Evolutionary conservation across 2,113 vertebrate species (phyloP).

Genomic region (Nycticorax nycticorax): DNA sequence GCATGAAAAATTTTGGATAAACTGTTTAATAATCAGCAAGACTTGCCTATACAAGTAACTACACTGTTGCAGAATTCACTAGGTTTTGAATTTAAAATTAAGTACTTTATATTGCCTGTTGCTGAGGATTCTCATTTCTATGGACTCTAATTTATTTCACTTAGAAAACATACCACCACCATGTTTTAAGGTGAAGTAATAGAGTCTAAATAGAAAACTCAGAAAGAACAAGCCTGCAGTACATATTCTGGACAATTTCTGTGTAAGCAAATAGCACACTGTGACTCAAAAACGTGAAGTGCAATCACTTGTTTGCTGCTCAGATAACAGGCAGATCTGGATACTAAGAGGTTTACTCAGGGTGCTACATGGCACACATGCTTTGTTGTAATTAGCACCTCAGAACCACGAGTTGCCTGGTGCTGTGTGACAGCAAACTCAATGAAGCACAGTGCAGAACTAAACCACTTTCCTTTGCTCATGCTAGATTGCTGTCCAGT

Average conservation of each 20-base stretch:
- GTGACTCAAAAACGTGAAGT: not conserved
- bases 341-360: rapidly evolving
- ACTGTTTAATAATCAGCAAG: not conserved
- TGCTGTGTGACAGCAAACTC: not conserved
- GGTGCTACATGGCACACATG: not conserved
- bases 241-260: not conserved
- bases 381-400: not conserved
- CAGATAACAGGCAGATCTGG: not conserved
- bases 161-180: not conserved
- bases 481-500: rapidly evolving
- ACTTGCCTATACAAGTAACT: not conserved
- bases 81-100: not conserved
- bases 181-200: not conserved
- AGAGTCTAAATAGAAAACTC: not conserved
- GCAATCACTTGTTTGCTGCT: not conserved
- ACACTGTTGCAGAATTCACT: not conserved
- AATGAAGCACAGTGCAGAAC: not conserved
- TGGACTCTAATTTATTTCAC: not conserved
- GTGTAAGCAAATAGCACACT: not conserved
- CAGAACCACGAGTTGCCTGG: not conserved
- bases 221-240: not conserved
- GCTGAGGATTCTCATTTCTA: rapidly evolving
- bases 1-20: not conserved
- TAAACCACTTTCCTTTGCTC: not conserved
- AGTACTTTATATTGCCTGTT: not conserved